Conservation (phyloP, 2,113 vertebrate species). For the Oplegnathus fasciatus region DNA sequence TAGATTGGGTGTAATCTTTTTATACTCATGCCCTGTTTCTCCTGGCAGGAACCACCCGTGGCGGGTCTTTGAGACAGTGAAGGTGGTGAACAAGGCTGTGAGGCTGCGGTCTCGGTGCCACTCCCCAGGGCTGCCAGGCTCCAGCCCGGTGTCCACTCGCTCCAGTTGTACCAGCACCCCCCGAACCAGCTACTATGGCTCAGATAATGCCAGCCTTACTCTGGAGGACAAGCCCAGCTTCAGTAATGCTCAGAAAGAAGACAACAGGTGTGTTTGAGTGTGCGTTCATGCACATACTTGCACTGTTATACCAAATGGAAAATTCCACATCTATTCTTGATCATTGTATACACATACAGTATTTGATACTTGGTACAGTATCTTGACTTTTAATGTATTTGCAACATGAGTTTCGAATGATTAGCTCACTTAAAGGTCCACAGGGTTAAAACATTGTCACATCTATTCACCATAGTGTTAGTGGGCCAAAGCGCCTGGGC, state of each 20-base stretch:
- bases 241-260: conserved; percentile 61
- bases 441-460: not conserved
- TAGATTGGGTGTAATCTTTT: not conserved
- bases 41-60: conserved; percentile 77
- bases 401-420: too few species aligned
- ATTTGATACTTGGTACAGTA: too few species aligned
- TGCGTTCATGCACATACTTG: not conserved
- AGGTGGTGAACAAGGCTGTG: conserved; percentile 84
- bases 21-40: not conserved
- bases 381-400: not conserved
- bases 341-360: not conserved
- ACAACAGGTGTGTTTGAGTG: conserved; percentile 71
- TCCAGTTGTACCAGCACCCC: conserved; percentile 86
- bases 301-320: not conserved
- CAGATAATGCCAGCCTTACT: conserved; percentile 76
- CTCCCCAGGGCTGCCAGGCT: conserved; percentile 81
- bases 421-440: not conserved
- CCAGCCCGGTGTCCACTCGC: conserved; percentile 76
- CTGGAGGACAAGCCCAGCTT: conserved; percentile 76
- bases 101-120: conserved; percentile 82
- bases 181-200: conserved; percentile 78
- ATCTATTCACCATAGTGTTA: conserved; percentile 48
- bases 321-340: not conserved
- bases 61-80: conserved; percentile 89
- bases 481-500: conserved; percentile 76